Evolutionary conservation across 53 echinoderm and acorn worm species (phyloP), one percentile per base, ranked within the genome.

Genomic region (Holothuria scabra): DNA sequence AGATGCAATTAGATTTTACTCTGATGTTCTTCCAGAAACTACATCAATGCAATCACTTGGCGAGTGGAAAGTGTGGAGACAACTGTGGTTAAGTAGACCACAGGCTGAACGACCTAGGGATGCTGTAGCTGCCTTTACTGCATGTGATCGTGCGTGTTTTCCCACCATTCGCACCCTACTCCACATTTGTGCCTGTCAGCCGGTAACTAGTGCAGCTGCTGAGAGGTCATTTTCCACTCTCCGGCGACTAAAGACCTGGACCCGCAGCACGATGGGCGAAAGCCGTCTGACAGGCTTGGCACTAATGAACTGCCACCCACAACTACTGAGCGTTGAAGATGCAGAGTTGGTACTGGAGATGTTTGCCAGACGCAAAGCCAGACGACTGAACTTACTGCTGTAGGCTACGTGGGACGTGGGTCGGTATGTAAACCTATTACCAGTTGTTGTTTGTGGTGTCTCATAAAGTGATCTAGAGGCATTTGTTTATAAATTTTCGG

Each of bases 221-320:
- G 61, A 61, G 12, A 61, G 61, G 12, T 44, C 44, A 44, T 44
- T 44, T 44, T 44, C 44, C 44, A 44, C 44, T 44, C 44, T 44
- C 71, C 32, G 23, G 37, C 46, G 37, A 14, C 71, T 44, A 14
- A 18, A 44, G 46, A 71, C 71, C 35, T 71, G 71, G 71, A 22
- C 35, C 71, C 71, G 71, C 35, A 71, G 71, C 71, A 71, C 71
- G 0, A 71, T 71, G 71, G 12, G 38, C 8, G 38, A 71, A 35
- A 11, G 38, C 38, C 46, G 38, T 71, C 71, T 71, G 38, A 71
- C 71, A 34, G 71, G 46, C 38, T 71, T 71, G 71, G 71, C 71
- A 71, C 71, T 71, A 41, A 71, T 71, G 71, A 71, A 35, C 38
- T 71, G 71, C 38, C 71, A 71, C 71, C 37, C 71, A 71, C 71